These are phyloP conservation scores for Trissolcus brochymenae DNA, from an alignment of 2,888 invertebrate species.

Conservation along the genomic window DNA sequence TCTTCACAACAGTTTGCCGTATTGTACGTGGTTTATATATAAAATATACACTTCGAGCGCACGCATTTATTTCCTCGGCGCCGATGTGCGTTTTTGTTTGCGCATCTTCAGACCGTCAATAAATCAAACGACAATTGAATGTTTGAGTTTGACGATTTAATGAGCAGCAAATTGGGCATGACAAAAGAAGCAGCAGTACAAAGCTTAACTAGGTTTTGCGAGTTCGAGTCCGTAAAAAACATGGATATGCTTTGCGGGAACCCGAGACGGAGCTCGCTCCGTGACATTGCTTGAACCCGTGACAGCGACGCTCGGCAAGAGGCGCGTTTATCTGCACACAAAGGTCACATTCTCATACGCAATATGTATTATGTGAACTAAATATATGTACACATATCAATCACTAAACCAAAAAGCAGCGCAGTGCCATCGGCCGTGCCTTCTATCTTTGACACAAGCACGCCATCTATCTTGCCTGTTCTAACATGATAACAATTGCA, in stretches of 20 bases:
- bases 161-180: constrained; percentile 13
- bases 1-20: constrained; percentile 2
- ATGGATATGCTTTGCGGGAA: constrained; percentile 29
- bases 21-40: constrained; percentile 28
- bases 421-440: constrained; percentile 7
- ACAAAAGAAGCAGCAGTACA: constrained; percentile 27
- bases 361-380: constrained; percentile 14
- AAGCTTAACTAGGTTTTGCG: constrained; percentile 28
- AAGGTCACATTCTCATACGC: constrained; percentile 1
- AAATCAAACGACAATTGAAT: neutral
- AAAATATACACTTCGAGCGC: constrained; percentile 34
- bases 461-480: constrained; percentile 13
- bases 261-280: neutral
- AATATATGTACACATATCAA: constrained; percentile 24
- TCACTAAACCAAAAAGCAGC: constrained; percentile 6
- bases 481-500: constrained; percentile 32
- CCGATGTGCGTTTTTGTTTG: constrained; percentile 31
- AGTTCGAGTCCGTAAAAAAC: constrained; percentile 34
- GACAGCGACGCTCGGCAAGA: neutral
- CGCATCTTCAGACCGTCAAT: neutral
- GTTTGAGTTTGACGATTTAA: neutral
- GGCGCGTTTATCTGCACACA: neutral
- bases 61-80: constrained; percentile 5
- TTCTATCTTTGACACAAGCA: constrained; percentile 1
- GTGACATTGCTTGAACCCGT: constrained; percentile 27